Evolutionary conservation across 2,888 invertebrate species (phyloP), one percentile per base, ranked within the genome.

Genomic region (Hyposoter didymator): DNA sequence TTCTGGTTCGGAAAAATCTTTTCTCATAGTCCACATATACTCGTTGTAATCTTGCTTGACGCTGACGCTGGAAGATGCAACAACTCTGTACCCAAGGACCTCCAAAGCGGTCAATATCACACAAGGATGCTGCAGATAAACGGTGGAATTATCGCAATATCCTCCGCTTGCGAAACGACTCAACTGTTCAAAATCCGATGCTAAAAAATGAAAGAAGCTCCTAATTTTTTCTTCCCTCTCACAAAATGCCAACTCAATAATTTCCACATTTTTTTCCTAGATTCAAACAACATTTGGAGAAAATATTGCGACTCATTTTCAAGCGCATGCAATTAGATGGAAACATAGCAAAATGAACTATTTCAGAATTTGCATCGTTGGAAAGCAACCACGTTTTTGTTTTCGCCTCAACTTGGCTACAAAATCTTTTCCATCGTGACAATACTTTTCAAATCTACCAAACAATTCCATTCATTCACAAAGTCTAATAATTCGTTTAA

Each of bases 21-120:
- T 97, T 95, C 97, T 96, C 97, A 98, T 97, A 94, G 98, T 98
- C 98, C 98, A 98, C 97, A 98, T 97, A 91, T 98, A 98, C 93
- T 98, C 98, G 95, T 97, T 97, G 93, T 97, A 97, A 93, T 97
- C 97, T 94, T 97, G 97, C 94, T 97, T 97, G 35, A 97, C 97
- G 86, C 97, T 96, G 76, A 97, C 97, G 80, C 97, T 97, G 87
- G 97, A 97, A 19, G 97, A 97, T 82, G 98, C 97, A 73, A 98
- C 97, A 79, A 98, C 97, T 94, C 97, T 97, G 94, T 98, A 98
- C 73, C 98, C 98, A 89, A 98, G 95, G 84, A 98, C 97, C 95
- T 98, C 98, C 90, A 98, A 95, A 84, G 98, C 98, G 88, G 97
- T 97, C 90, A 98, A 95, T 91, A 98, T 97, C 86, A 97, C 97